phyloP scores from a whole-genome alignment of 2,797 vertebrate species.

The Picus viridis region DNA sequence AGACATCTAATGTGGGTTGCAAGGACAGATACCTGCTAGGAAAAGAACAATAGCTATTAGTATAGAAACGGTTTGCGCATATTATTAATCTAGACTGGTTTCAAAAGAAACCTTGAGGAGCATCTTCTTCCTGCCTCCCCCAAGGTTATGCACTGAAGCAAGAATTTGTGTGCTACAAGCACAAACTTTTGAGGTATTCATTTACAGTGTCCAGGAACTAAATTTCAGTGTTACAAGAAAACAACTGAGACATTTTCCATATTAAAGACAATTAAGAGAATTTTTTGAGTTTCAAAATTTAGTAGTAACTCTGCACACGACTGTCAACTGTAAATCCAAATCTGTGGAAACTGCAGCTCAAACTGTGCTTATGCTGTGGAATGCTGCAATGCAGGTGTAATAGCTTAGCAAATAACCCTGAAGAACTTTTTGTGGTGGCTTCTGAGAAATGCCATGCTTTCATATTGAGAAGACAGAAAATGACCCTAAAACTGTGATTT shows the following conservation, averaged over 20 bases:
- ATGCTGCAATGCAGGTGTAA: background rate
- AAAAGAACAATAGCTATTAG: background rate
- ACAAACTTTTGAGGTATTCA: background rate
- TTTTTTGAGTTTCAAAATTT: background rate
- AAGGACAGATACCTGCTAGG: background rate
- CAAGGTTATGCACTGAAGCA: background rate
- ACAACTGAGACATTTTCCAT: background rate
- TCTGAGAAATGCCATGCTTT: background rate
- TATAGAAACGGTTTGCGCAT: background rate
- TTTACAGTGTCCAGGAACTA: background rate
- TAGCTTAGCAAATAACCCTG: background rate
- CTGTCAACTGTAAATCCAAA: background rate
- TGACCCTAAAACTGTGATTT: background rate
- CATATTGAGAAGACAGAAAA: background rate
- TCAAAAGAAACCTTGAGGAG: background rate
- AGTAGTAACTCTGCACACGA: background rate
- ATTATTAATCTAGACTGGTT: background rate
- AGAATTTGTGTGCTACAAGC: background rate
- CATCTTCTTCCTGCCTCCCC: background rate
- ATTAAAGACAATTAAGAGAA: background rate
- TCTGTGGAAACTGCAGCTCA: background rate
- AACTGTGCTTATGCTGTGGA: slow-evolving; percentile 1
- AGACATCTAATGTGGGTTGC: background rate
- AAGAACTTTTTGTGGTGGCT: background rate
- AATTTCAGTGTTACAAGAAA: background rate